These are phyloP conservation scores for Dendrocopos noguchii DNA, from an alignment of 2,113 vertebrate species.

Conservation along the genomic window DNA sequence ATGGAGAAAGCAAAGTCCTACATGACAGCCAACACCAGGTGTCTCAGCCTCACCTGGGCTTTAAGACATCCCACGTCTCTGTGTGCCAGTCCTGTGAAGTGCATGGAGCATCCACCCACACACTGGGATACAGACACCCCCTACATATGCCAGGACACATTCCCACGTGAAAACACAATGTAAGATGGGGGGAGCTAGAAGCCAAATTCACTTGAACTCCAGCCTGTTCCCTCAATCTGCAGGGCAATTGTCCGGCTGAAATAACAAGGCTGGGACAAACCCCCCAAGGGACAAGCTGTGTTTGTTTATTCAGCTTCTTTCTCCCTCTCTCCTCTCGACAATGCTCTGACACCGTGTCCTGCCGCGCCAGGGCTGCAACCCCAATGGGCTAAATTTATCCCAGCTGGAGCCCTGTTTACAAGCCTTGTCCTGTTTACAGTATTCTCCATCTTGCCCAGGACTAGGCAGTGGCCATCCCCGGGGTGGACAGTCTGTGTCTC, in stretches of 20 bases:
- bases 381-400: slow-evolving; percentile 75
- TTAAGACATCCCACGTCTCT: not conserved
- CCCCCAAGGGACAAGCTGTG: slow-evolving; percentile 39
- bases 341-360: slow-evolving; percentile 76
- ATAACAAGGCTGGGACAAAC: slow-evolving; percentile 69
- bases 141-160: not conserved
- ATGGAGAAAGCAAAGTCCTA: not conserved
- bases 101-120: not conserved
- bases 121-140: rapidly evolving
- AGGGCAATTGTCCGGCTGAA: slow-evolving; percentile 74
- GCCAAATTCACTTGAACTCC: slow-evolving; percentile 22
- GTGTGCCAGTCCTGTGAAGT: not conserved
- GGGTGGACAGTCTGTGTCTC: not conserved
- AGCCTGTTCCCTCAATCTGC: slow-evolving; percentile 52
- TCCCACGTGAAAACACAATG: slow-evolving; percentile 23
- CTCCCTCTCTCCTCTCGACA: slow-evolving; percentile 67
- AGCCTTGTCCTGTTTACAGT: slow-evolving; percentile 77
- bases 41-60: not conserved
- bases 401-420: slow-evolving; percentile 82
- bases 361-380: slow-evolving; percentile 59
- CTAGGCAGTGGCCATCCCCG: slow-evolving; percentile 14
- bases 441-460: slow-evolving; percentile 61
- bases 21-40: not conserved
- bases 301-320: slow-evolving; percentile 81
- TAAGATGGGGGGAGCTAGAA: not conserved